Evolutionary conservation across 2,113 vertebrate genomes (phyloP).

Genomic region (Struthidea cinerea): DNA sequence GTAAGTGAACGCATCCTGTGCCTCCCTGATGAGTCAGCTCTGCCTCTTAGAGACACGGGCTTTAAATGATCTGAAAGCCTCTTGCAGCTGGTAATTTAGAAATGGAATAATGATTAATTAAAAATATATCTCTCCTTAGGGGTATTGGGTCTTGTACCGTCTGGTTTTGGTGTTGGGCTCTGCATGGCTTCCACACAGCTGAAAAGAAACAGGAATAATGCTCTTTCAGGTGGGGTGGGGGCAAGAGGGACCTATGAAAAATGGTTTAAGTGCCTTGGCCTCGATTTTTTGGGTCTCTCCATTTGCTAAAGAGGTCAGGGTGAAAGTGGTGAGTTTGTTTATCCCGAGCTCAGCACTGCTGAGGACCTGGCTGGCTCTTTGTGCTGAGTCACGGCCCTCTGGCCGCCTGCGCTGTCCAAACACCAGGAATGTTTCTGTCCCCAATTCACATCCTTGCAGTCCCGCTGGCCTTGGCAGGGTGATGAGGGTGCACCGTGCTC

Average conservation of each 20-base stretch:
- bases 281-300: background rate
- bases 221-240: background rate
- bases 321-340: background rate
- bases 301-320: background rate
- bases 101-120: background rate
- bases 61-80: background rate
- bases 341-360: background rate
- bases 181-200: background rate
- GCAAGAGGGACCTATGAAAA: background rate
- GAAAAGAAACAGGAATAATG: background rate
- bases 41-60: background rate
- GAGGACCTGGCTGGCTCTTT: background rate
- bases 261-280: background rate
- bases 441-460: background rate
- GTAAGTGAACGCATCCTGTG: background rate
- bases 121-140: background rate
- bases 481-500: background rate
- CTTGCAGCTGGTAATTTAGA: background rate
- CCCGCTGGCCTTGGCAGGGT: fast-evolving
- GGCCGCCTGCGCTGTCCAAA: background rate
- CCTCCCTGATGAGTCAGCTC: background rate
- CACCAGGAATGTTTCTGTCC: background rate
- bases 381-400: slow-evolving; percentile 29
- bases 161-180: background rate
- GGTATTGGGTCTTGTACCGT: background rate